Percentiles rank a stretch among this genome's conserved stretches.
Conservation (phyloP, 2,888 invertebrate species). For the Andrena marginata region DNA sequence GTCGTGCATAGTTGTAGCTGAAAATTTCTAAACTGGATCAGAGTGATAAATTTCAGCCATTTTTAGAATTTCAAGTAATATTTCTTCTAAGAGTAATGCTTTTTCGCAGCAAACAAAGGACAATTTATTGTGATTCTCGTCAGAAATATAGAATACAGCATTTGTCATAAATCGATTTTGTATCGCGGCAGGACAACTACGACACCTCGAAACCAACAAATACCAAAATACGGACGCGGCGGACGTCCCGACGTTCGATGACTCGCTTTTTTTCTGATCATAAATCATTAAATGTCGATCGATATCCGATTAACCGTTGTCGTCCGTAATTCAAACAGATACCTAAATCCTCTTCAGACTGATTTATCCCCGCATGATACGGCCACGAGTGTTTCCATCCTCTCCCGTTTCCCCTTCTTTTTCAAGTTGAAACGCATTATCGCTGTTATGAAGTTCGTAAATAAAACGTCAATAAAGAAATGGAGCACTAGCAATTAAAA, state of each 20-base stretch:
- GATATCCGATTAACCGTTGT: conserved; percentile 43
- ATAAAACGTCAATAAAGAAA: background rate
- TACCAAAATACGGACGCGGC: background rate
- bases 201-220: conserved; percentile 23
- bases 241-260: conserved; percentile 18
- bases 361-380: conserved; percentile 42
- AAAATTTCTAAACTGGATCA: background rate
- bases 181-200: background rate
- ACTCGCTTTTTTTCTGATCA: conserved; percentile 33
- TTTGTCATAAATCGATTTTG: conserved; percentile 20
- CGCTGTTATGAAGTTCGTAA: background rate
- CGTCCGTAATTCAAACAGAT: conserved; percentile 45
- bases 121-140: conserved; percentile 20
- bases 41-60: background rate
- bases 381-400: conserved; percentile 16
- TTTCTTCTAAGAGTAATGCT: background rate
- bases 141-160: conserved; percentile 2
- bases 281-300: conserved; percentile 48
- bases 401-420: background rate
- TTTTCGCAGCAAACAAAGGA: background rate
- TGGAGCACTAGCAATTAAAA: background rate
- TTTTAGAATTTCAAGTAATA: background rate
- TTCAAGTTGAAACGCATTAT: background rate
- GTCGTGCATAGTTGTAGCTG: too few relatives aligned
- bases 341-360: conserved; percentile 37